These are phyloP conservation scores for Lepus americanus DNA, from an alignment of 2,113 vertebrate species.

Conservation along the genomic window DNA sequence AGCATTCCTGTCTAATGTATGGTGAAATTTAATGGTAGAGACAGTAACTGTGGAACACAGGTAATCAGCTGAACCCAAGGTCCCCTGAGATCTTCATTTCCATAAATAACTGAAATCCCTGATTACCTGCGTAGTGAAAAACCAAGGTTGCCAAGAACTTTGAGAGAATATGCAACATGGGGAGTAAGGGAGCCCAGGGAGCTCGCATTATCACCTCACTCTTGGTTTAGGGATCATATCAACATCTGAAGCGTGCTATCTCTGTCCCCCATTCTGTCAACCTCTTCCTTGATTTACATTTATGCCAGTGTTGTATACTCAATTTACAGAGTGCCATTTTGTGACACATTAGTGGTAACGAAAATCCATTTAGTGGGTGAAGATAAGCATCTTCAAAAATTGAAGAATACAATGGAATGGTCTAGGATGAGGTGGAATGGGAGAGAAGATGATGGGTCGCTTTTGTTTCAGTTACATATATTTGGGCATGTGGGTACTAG, in stretches of 20 bases:
- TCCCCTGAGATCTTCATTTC: not conserved
- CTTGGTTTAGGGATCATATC: not conserved
- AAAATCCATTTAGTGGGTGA: conserved; percentile 12
- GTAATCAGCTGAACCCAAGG: too few relatives aligned
- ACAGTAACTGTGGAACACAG: not conserved
- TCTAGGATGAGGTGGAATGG: not conserved
- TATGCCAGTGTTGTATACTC: not conserved
- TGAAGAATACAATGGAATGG: not conserved
- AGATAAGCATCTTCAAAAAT: not conserved
- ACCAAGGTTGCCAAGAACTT: not conserved
- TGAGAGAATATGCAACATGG: not conserved
- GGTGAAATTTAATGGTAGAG: not conserved
- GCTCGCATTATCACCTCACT: not conserved
- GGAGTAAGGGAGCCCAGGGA: too few relatives aligned
- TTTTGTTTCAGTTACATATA: not conserved
- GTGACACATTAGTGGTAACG: not conserved
- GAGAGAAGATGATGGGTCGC: not conserved
- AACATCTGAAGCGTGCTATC: not conserved
- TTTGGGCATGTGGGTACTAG: not conserved
- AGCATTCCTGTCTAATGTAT: not conserved
- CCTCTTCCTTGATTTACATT: not conserved
- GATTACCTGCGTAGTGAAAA: not conserved
- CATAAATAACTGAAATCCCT: not conserved
- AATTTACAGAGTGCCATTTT: not conserved
- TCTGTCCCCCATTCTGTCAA: not conserved